Evolutionary conservation across 2,113 vertebrate genomes (phyloP).

Genomic region (Sphaerodactylus townsendi): DNA sequence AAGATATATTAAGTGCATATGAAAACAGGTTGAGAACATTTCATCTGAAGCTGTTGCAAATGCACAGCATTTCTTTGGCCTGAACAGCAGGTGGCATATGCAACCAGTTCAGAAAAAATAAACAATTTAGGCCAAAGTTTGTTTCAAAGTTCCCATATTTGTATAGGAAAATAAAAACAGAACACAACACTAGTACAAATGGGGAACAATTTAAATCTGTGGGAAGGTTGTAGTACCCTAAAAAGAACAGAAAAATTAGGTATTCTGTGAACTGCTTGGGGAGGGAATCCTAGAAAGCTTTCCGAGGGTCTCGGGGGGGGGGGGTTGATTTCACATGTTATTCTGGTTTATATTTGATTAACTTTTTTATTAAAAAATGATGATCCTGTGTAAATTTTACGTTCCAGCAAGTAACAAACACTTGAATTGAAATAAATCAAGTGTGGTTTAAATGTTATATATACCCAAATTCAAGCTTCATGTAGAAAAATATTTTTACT

Average conservation of each 20-base stretch:
- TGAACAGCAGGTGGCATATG: conserved; percentile 77
- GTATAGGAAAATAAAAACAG: neutral
- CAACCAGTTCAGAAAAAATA: conserved; percentile 54
- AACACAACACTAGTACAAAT: neutral
- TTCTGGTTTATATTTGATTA: too few relatives aligned
- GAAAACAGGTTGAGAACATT: conserved; percentile 14
- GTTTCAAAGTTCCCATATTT: neutral
- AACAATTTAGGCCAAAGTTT: conserved; percentile 30
- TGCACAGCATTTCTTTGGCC: conserved; percentile 58
- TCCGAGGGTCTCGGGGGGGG: too few relatives aligned
- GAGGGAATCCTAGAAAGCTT: too few relatives aligned
- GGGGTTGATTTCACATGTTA: too few relatives aligned
- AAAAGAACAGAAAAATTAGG: neutral
- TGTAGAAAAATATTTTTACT: too few relatives aligned
- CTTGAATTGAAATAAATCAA: too few relatives aligned
- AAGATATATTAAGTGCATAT: conserved; percentile 22
- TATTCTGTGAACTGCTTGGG: neutral
- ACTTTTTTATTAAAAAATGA: too few relatives aligned
- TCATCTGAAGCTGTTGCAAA: conserved; percentile 9
- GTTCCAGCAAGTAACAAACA: too few relatives aligned
- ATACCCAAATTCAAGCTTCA: too few relatives aligned
- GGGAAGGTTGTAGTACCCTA: neutral
- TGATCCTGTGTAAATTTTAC: too few relatives aligned
- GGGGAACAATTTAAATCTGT: neutral
- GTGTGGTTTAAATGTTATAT: too few relatives aligned